Evolutionary conservation across 2,888 invertebrate genomes (phyloP), one percentile per base, ranked within the genome.

Genomic region (Amphipoea lucens): DNA sequence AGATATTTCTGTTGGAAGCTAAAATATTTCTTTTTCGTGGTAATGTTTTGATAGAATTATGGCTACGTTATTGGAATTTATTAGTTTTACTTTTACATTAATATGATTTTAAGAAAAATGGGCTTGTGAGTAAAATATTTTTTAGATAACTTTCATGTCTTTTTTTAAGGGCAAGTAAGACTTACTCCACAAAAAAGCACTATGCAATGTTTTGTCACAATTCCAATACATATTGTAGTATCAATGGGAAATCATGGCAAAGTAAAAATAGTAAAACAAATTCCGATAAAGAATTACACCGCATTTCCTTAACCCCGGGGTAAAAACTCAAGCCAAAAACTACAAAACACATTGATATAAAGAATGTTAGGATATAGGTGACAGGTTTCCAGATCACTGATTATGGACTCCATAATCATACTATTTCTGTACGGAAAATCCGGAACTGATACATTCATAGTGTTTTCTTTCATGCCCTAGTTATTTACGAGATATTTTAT

Each of bases 1-100:
- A 66, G 54, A 77, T 85, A 89, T 82, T 90, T 90, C 88, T 71
- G 76, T 78, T 83, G 74, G 78, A 84, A 72, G 72, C 54, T 82
- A 60, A 88, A 83, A 86, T 87, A 86, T 89, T 81, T 71, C 71
- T 84, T 85, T 87, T 79, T 74, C 68, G 45, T 74, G 72, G 74
- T 51, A 78, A 84, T 84, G 36, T 66, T 63, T 74, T 68, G 48
- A 72, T 78, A 77, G 73, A 83, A 81, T 83, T 73, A 83, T 70
- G 67, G 5, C 40, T 79, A 57, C 45, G 65, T 48, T 76, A 70
- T 63, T 80, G 54, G n/a, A 80, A 83, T 79, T 79, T 75, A 82
- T 83, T 74, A 12, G 45, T 66, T 83, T 72, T 63, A 60, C 60
- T 57, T 74, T 83, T 60, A 67, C n/a, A 66, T 74, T 80, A 51